Conservation (phyloP, 2,797 vertebrate species). For the Austrolebias charrua region DNA sequence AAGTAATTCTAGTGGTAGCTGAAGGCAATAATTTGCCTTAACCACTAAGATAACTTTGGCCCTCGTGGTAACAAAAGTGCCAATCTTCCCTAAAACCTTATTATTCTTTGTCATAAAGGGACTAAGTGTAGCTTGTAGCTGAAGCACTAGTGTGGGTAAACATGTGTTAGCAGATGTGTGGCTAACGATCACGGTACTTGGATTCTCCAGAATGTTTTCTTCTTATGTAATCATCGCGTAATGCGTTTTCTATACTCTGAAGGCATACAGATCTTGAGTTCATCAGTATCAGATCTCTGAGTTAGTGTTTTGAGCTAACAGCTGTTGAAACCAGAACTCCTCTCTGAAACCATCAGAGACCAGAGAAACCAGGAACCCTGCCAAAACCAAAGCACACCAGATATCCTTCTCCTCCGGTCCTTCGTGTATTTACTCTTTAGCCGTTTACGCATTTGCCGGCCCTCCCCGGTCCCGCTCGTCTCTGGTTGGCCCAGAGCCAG, state of each 20-base stretch:
- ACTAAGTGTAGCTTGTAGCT: not conserved
- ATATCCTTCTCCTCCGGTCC: conserved; percentile 40
- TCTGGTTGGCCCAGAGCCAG: no score
- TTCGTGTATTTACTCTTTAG: conserved; percentile 32
- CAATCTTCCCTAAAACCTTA: conserved; percentile 19
- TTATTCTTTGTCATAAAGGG: conserved; percentile 18
- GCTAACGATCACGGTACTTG: conserved; percentile 18
- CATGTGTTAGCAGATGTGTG: conserved; percentile 46
- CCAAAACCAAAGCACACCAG: conserved; percentile 43
- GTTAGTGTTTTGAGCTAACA: conserved; percentile 54
- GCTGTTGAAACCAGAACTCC: conserved; percentile 63
- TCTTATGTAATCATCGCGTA: conserved; percentile 45
- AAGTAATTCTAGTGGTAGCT: conserved; percentile 20
- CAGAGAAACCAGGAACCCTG: conserved; percentile 43
- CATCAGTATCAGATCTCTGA: conserved; percentile 33
- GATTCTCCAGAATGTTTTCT: conserved; percentile 29
- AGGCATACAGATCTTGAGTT: conserved; percentile 32
- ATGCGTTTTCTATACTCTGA: conserved; percentile 41
- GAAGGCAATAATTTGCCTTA: conserved; percentile 21
- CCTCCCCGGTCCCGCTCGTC: no score
- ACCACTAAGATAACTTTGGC: conserved; percentile 40
- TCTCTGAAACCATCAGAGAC: conserved; percentile 40
- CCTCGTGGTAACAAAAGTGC: conserved; percentile 35
- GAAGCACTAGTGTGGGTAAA: conserved; percentile 12
- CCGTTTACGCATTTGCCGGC: no score